Evolutionary conservation across 2,113 vertebrate genomes (phyloP).

Genomic region (Leuciscus idus): DNA sequence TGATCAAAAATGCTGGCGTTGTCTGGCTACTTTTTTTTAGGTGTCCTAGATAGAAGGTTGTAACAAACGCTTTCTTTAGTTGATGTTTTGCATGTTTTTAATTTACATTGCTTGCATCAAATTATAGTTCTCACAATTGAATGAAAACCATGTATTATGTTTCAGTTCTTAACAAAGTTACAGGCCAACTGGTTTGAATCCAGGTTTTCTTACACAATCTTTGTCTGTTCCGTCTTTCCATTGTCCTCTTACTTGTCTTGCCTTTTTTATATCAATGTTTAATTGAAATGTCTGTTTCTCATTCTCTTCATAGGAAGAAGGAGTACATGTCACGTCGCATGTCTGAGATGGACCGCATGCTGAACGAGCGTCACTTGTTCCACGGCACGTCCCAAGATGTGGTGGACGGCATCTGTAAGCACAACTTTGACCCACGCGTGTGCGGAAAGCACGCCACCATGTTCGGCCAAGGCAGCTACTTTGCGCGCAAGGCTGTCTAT

Average conservation of each 20-base stretch:
- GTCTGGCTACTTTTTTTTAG: too few species aligned
- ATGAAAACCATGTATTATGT: constrained; percentile 1
- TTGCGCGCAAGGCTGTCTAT: constrained; percentile 94
- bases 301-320: constrained; percentile 87
- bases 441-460: constrained; percentile 98
- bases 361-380: constrained; percentile 96
- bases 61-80: background rate
- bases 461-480: constrained; percentile 99
- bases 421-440: constrained; percentile 98
- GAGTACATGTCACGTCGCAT: constrained; percentile 95
- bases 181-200: background rate
- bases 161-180: background rate
- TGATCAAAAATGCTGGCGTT: too few species aligned
- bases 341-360: constrained; percentile 87
- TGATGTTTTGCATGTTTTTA: background rate
- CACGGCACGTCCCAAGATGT: constrained; percentile 97
- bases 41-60: background rate
- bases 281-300: background rate
- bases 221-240: background rate
- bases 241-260: background rate
- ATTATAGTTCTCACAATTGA: background rate
- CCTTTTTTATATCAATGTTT: background rate
- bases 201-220: background rate
- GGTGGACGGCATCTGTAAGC: constrained; percentile 98
- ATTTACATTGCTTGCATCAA: background rate